Conservation (phyloP, 2,888 invertebrate species). For the Spodoptera exigua region DNA sequence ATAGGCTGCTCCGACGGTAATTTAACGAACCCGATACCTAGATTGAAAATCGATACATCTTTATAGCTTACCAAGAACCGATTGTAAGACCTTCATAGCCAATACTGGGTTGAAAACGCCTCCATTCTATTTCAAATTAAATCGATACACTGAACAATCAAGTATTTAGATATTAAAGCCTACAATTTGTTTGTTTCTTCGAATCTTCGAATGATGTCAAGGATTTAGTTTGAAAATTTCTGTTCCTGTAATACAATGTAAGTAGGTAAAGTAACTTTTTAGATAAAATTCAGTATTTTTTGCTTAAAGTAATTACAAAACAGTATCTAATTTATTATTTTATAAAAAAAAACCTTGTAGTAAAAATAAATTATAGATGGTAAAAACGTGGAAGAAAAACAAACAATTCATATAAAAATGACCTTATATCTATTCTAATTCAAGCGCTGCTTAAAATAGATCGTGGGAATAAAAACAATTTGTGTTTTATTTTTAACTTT, state of each 20-base stretch:
- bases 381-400: too few relatives aligned
- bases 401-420: too few relatives aligned
- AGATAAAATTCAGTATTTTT: too few relatives aligned
- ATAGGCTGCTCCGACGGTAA: slow-evolving; percentile 5
- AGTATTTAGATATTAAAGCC: slow-evolving; percentile 43
- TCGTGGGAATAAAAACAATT: slow-evolving; percentile 13
- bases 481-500: slow-evolving; percentile 7
- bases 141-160: slow-evolving; percentile 43
- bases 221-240: too few relatives aligned
- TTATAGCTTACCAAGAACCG: slow-evolving; percentile 28
- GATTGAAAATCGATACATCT: slow-evolving; percentile 40
- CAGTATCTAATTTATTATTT: too few relatives aligned
- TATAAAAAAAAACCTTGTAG: too few relatives aligned
- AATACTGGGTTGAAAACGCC: slow-evolving; percentile 8
- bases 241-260: too few relatives aligned
- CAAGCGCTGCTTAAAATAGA: slow-evolving; percentile 7
- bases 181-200: slow-evolving; percentile 16
- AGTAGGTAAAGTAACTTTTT: too few relatives aligned
- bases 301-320: too few relatives aligned
- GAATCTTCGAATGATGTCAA: slow-evolving; percentile 15
- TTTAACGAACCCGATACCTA: slow-evolving; percentile 26
- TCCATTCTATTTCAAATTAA: slow-evolving; percentile 45
- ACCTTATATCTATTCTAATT: not conserved
- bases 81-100: slow-evolving; percentile 23
- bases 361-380: too few relatives aligned